Percentiles rank a stretch among this genome's conserved stretches.
Conservation (phyloP, 2,113 vertebrate genomes). For the Jaculus jaculus region DNA sequence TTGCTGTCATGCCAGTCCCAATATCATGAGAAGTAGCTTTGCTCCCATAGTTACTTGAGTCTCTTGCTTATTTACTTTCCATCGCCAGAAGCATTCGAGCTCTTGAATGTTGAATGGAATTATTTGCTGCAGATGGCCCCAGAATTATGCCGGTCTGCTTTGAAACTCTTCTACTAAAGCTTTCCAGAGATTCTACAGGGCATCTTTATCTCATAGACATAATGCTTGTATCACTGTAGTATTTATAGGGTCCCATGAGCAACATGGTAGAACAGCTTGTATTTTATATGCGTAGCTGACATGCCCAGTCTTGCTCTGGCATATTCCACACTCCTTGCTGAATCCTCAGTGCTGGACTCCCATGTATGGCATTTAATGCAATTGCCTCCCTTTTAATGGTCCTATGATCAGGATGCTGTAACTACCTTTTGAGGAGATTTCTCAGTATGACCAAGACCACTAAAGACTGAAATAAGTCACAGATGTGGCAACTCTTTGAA, state of each 20-base stretch:
- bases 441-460: neutral
- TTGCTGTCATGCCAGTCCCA: no score
- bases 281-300: neutral
- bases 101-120: neutral
- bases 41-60: neutral
- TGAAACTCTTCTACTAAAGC: neutral
- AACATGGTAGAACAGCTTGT: neutral
- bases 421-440: neutral
- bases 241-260: neutral
- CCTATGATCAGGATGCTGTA: neutral
- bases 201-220: constrained; percentile 5
- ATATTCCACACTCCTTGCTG: neutral
- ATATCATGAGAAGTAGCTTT: neutral
- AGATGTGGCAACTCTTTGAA: neutral
- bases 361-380: neutral
- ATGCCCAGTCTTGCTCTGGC: neutral
- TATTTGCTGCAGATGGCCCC: neutral
- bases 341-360: neutral
- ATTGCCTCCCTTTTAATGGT: neutral
- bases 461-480: neutral
- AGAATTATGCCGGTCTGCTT: neutral
- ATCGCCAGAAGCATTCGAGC: neutral
- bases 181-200: neutral
- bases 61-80: neutral
- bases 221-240: neutral